These are phyloP conservation scores for Syngnathus scovelli DNA, from an alignment of 2,113 vertebrate species.

Conservation along the genomic window DNA sequence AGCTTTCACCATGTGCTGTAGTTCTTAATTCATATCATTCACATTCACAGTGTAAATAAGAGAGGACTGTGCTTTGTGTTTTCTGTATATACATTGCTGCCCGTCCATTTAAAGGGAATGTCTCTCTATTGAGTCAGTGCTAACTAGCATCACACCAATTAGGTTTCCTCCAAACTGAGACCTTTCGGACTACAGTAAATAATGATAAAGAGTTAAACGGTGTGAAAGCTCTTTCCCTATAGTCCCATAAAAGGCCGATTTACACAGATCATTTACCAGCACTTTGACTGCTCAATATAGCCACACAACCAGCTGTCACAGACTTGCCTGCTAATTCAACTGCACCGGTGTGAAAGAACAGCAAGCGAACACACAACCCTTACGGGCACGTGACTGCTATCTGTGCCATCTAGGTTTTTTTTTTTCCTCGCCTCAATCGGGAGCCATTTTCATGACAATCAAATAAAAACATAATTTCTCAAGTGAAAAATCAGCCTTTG, in stretches of 20 bases:
- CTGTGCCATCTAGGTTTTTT: too few relatives aligned
- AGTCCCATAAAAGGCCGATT: constrained; percentile 3
- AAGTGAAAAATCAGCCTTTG: too few relatives aligned
- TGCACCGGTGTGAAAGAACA: neutral
- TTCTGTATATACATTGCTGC: neutral
- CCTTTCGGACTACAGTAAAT: neutral
- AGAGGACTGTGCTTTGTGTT: neutral
- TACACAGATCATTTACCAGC: constrained; percentile 7
- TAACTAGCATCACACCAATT: neutral
- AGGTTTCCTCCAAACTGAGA: neutral
- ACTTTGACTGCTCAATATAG: neutral
- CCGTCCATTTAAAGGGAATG: neutral
- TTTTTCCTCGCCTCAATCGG: neutral
- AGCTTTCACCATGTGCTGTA: neutral
- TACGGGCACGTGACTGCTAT: neutral
- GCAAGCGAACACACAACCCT: neutral
- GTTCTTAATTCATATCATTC: neutral
- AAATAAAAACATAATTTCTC: neutral
- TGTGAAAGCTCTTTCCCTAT: neutral
- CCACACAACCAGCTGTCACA: neutral
- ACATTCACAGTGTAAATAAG: neutral
- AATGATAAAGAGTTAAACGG: constrained; percentile 4
- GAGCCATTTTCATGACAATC: neutral
- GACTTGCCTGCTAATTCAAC: neutral
- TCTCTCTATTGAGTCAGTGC: neutral